Base-by-base conservation (phyloP, 2,113 vertebrate species). In the Engraulis encrasicolus region DNA sequence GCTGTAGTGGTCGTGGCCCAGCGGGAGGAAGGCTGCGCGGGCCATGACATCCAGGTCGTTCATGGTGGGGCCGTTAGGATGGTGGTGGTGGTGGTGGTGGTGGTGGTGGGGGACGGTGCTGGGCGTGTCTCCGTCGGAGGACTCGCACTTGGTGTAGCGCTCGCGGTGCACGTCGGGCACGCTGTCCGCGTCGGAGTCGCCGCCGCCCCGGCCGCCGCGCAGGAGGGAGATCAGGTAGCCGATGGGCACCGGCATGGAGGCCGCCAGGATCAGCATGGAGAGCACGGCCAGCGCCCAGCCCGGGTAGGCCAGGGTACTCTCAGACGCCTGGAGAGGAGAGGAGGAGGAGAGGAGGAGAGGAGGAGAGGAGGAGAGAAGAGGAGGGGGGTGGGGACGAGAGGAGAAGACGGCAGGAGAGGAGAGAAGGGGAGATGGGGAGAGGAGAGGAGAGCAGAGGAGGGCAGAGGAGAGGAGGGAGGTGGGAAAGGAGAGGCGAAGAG, bases 271-370 rank as follows among this genome's bases (percentile, higher is more conserved):
- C 77, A 99, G 96, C 61, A 93, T 86, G 88, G 96, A 91, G 23
- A 99, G 96, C 88, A 99, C 90, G 0, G 91, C 96, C 92, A 99
- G 93, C 84, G 97, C 97, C 98, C 98, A 99, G 6, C 91, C 89
- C 0, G 98, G 98, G 90, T 99, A 99, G 83, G 95, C 95, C 0
- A 99, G 92, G 84, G 93, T 97, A 88, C 91, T 95, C 85, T 99
- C 98, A 0, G 95, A 95, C n/a, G 95, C 98, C 98, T 99, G 88
- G 7, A 15, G 50, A 20, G 80, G 54, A 82, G 27, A 81, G 11
- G 81, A 86, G 50, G 3, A 66, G 23, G 27, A 58, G 50, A 34
- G 27, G 37, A 85, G 7, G 82, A 15, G 50, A 45, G 34, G 27
- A 48, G 23, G 50, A 45, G 34, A n/a, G 38, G 23, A 80, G 34